Evolutionary conservation across 2,113 vertebrate genomes (phyloP), one percentile per base, ranked within the genome.

Genomic region (Canis aureus): DNA sequence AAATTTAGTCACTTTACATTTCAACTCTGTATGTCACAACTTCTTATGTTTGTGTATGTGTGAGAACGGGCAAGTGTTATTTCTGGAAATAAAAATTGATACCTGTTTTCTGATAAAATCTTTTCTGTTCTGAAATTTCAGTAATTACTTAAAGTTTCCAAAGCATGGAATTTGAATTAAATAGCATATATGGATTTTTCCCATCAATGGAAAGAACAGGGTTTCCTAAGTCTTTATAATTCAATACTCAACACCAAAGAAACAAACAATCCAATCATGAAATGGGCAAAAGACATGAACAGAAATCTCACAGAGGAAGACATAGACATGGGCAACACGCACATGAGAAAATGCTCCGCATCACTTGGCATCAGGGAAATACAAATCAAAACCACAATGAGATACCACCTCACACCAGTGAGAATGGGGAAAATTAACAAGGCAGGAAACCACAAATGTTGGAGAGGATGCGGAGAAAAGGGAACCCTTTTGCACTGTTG

Each of bases 61-160:
- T 51, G 57, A 90, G 38, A 91, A 89, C 17, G 5, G n/a, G 17
- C 5, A 97, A 82, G 11, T 90, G 13, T 5, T 88, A 79, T 38
- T 95, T 95, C 27, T 62, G 4, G 1, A 93, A 87, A 74, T 83
- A 92, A 79, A 96, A 76, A 89, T 29, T 62, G 11, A 95, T 89
- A 5, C 6, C 55, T 69, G 4, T 62, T 80, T 84, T 73, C 55
- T 88, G 51, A 85, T 15, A 74, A 91, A 57, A 71, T 76, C 3
- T 78, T 85, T 83, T 82, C 29, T 89, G 17, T 86, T 89, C n/a
- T 95, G 57, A 93, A 92, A 87, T 53, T 93, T 1, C 25, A 69
- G 12, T 85, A 23, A 29, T 8, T 79, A 4, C 16, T 92, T 78
- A 82, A 51, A 76, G 11, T 78, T 78, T 69, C 73, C 59, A 27